Base-by-base conservation (phyloP, 2,797 vertebrate species). In the Tenualosa thibaudeaui region DNA sequence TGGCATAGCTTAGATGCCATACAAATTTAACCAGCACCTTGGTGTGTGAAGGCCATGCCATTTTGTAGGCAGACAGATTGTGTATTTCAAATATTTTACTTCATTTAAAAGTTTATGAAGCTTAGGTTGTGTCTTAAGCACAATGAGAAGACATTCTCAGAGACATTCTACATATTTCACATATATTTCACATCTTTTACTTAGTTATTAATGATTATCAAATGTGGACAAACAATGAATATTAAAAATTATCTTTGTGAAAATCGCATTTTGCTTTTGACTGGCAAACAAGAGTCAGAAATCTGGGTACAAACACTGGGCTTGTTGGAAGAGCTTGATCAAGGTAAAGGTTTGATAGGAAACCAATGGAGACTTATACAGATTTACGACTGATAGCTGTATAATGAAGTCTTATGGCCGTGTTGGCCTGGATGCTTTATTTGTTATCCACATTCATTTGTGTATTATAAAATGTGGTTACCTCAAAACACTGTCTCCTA, bases 101-200 rank as follows among this genome's bases (percentile, higher is more conserved):
- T 81, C 54, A 84, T 43, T 50, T 81, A 81, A 81, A 50, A 49
- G 13, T 86, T 50, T 81, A 53, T 65, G 12, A 50, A 78, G 56
- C 68, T 82, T 87, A 89, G 86, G 82, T 86, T 86, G 65, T 82
- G 68, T 82, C n/a, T 9, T 81, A 71, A 84, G 65, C 37, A 51
- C 68, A 89, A 46, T 43, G 15, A 82, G 40, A 84, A 46, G n/a
- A n/a, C n/a, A n/a, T n/a, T n/a, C n/a, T n/a, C n/a, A n/a, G n/a
- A 81, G 40, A 83, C 60, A 85, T 58, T 50, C 56, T 83, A 26
- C 46, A 50, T 62, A 58, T 86, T 86, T 87, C 85, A 82, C 13
- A 85, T 86, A 89, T 86, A 81, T 51, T 40, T 71, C 85, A 81
- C 54, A 84, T 62, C 83, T 62, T 81, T 68, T n/a, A 81, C 43